A percentile compares a stretch with the other conserved stretches of the same genome.
These are phyloP conservation scores for Fringilla coelebs DNA, from an alignment of 2,797 vertebrate genomes.

Conservation along the genomic window DNA sequence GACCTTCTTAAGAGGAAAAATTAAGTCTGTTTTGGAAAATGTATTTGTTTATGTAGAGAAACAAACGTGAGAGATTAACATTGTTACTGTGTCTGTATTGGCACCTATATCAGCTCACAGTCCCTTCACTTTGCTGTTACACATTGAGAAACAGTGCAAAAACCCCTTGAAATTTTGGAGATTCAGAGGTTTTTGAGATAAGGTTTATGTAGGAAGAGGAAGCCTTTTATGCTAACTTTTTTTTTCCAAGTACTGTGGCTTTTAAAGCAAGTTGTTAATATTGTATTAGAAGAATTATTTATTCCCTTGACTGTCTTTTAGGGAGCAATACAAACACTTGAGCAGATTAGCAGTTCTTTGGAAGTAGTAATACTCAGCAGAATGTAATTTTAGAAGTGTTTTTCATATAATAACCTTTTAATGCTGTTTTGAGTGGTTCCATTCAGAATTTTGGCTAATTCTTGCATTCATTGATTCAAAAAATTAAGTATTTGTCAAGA, in stretches of 20 bases:
- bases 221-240: background rate
- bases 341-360: background rate
- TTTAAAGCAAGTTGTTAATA: background rate
- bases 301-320: background rate
- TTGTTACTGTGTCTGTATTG: background rate
- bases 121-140: background rate
- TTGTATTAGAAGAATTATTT: background rate
- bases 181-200: background rate
- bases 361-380: background rate
- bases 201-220: background rate
- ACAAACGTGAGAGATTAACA: background rate
- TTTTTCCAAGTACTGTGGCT: background rate
- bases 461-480: background rate
- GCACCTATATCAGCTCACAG: background rate
- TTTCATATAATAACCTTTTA: background rate
- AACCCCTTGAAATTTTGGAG: background rate
- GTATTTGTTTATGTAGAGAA: background rate
- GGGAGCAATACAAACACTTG: background rate
- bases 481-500: background rate
- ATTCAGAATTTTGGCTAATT: background rate
- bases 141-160: background rate
- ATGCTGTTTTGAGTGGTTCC: background rate
- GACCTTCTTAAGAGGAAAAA: background rate
- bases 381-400: background rate
- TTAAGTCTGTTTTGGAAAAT: background rate